Conservation (phyloP, 2,888 invertebrate genomes). For the Rhagonycha fulva region DNA sequence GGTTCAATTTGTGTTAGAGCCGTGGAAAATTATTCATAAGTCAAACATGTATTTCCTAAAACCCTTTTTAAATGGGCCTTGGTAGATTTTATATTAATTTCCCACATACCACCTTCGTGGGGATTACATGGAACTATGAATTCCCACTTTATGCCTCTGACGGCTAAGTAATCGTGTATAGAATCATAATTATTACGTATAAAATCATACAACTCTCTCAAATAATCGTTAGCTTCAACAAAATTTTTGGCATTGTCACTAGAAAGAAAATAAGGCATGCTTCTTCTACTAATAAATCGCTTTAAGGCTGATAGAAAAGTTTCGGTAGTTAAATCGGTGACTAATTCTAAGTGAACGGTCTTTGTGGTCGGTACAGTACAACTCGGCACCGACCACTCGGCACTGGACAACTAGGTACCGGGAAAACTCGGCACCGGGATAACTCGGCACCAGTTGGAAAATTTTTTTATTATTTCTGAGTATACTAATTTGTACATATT, state of each 20-base stretch:
- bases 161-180: not conserved
- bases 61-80: conserved; percentile 38
- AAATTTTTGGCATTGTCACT: conserved; percentile 46
- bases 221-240: conserved; percentile 39
- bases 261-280: conserved; percentile 34
- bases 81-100: conserved; percentile 33
- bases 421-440: no score
- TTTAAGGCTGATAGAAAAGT: conserved; percentile 41
- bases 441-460: no score
- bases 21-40: conserved; percentile 40
- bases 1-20: conserved; percentile 39
- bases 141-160: conserved; percentile 32
- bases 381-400: no score
- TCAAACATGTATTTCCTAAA: conserved; percentile 30
- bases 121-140: conserved; percentile 36
- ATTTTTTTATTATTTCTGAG: no score
- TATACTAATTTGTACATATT: no score
- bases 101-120: conserved; percentile 36
- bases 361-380: no score
- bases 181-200: not conserved
- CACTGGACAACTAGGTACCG: no score
- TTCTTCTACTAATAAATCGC: conserved; percentile 42
- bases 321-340: conserved; percentile 39
- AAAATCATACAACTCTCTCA: conserved; percentile 29
- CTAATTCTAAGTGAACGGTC: conserved; percentile 46